phyloP scores from a whole-genome alignment of 2,888 invertebrate species.

The Drosophila suboccidentalis region DNA sequence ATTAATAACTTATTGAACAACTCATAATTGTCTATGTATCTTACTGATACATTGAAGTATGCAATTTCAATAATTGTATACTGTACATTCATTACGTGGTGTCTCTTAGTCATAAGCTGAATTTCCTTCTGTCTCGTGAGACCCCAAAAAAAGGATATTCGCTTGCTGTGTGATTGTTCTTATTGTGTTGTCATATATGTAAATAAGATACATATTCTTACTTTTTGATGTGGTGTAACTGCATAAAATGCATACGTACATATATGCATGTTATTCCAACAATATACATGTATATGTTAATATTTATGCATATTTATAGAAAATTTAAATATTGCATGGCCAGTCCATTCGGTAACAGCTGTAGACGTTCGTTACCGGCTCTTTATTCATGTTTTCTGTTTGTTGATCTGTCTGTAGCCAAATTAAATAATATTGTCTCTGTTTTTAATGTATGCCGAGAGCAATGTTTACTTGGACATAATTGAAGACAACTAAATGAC shows the following conservation, averaged over 20 bases:
- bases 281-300: background rate
- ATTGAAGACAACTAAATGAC: background rate
- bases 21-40: background rate
- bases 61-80: background rate
- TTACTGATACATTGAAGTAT: background rate
- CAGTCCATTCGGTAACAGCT: constrained; percentile 14
- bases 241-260: constrained; percentile 42
- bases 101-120: background rate
- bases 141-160: background rate
- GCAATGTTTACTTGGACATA: background rate
- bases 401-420: constrained; percentile 34
- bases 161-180: constrained; percentile 5
- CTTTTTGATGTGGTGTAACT: constrained; percentile 45
- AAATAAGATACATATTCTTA: constrained; percentile 65
- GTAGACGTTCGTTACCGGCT: constrained; percentile 39
- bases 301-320: constrained; percentile 14
- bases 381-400: constrained; percentile 10
- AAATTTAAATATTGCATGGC: constrained; percentile 54
- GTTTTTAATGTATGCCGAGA: background rate
- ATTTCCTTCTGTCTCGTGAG: background rate
- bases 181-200: constrained; percentile 74
- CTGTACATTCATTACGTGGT: background rate
- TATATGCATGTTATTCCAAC: constrained; percentile 9
- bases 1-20: background rate
- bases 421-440: constrained; percentile 59